Evolutionary conservation across 2,113 vertebrate genomes (phyloP).

Genomic region (Suricata suricatta): DNA sequence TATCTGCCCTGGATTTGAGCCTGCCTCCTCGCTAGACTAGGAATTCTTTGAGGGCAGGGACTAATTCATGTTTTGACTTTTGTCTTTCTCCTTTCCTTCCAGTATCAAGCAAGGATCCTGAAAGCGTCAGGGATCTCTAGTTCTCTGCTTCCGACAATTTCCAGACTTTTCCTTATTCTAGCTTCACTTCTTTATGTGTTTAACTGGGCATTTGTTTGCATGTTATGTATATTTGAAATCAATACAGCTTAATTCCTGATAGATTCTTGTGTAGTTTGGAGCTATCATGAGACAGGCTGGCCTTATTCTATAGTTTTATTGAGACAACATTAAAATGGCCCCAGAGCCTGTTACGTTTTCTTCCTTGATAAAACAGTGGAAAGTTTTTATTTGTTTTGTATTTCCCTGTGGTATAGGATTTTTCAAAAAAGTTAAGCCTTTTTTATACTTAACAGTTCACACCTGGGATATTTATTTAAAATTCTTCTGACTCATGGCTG

Average conservation of each 20-base stretch:
- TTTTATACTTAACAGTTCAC: not conserved
- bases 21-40: slow-evolving; percentile 36
- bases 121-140: not conserved
- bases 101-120: not conserved
- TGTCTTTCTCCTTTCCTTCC: not conserved
- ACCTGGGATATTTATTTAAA: not conserved
- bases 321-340: not conserved
- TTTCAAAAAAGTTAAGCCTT: not conserved
- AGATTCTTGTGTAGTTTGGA: not conserved
- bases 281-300: not conserved
- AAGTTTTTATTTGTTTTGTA: not conserved
- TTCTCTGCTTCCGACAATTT: not conserved
- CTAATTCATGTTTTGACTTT: not conserved
- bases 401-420: not conserved
- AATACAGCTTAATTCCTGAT: not conserved
- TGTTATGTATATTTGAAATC: not conserved
- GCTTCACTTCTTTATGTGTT: not conserved
- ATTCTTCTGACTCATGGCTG: not conserved
- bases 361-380: not conserved
- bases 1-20: not conserved
- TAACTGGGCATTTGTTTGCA: not conserved
- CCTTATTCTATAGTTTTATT: not conserved
- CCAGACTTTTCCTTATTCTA: not conserved
- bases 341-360: not conserved
- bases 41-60: slow-evolving; percentile 39